Conservation (phyloP, 2,797 vertebrate species). For the Odontamblyopus rebecca region DNA sequence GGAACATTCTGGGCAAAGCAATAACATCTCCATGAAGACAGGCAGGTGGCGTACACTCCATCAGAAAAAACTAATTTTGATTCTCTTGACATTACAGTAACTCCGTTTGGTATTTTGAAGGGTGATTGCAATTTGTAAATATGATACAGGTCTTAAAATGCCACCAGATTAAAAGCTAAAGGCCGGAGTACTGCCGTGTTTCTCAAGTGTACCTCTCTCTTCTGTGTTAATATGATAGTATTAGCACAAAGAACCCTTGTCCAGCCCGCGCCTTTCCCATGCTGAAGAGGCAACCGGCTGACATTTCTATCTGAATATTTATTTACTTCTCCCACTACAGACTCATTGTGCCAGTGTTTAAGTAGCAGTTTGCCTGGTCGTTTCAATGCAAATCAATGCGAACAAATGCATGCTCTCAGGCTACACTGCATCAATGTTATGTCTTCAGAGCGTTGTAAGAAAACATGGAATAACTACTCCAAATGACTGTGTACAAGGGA, state of each 20-base stretch:
- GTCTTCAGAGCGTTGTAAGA: neutral
- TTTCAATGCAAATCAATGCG: conserved; percentile 16
- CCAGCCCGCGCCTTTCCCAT: conserved; percentile 75
- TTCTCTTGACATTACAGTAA: no score
- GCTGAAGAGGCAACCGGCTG: conserved; percentile 61
- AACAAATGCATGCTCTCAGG: conserved; percentile 15
- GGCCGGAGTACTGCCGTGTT: conserved; percentile 24
- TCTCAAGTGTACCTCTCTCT: conserved; percentile 55
- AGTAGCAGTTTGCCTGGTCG: conserved; percentile 31
- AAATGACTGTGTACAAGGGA: neutral
- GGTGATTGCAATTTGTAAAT: neutral
- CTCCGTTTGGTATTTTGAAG: neutral
- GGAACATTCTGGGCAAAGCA: no score
- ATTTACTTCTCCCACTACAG: conserved; percentile 61
- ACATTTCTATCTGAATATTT: conserved; percentile 70
- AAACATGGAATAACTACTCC: neutral
- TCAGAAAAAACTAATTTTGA: no score
- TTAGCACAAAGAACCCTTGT: conserved; percentile 68
- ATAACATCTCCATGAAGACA: no score
- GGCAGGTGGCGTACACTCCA: no score
- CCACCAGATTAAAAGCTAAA: conserved; percentile 25
- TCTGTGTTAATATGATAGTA: conserved; percentile 57
- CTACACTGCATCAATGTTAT: neutral
- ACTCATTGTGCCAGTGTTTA: conserved; percentile 47
- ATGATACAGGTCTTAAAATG: neutral